Conservation (phyloP, 2,113 vertebrate genomes). For the Okapia johnstoni region DNA sequence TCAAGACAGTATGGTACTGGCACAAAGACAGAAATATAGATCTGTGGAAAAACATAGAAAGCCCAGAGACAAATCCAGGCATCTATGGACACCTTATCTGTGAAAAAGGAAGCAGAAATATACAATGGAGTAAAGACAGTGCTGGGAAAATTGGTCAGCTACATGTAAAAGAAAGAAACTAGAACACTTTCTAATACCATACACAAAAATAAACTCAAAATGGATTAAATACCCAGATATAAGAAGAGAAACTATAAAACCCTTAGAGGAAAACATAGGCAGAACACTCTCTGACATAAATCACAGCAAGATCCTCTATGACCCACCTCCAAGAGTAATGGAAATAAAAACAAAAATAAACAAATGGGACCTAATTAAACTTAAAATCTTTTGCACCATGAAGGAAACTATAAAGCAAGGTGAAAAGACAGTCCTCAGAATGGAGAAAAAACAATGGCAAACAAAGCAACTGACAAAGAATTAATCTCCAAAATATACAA, state of each 20-base stretch:
- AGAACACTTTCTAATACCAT: not conserved
- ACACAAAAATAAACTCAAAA: not conserved
- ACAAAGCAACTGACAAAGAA: not conserved
- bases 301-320: not conserved
- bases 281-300: not conserved
- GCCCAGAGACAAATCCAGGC: not conserved
- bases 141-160: not conserved
- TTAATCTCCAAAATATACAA: not conserved
- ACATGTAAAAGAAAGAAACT: not conserved
- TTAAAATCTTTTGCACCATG: not conserved
- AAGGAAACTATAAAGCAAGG: not conserved
- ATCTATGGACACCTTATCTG: not conserved
- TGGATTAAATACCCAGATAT: not conserved
- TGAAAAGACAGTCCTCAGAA: not conserved
- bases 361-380: not conserved
- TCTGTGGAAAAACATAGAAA: not conserved
- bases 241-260: not conserved
- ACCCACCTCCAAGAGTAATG: not conserved
- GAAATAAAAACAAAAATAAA: not conserved
- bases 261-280: not conserved
- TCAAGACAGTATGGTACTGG: not conserved
- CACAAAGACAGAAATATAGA: not conserved
- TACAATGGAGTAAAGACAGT: not conserved
- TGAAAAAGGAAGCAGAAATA: not conserved
- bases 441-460: not conserved